phyloP scores from a whole-genome alignment of 2,888 invertebrate species.

The Podotricha telesiphe region DNA sequence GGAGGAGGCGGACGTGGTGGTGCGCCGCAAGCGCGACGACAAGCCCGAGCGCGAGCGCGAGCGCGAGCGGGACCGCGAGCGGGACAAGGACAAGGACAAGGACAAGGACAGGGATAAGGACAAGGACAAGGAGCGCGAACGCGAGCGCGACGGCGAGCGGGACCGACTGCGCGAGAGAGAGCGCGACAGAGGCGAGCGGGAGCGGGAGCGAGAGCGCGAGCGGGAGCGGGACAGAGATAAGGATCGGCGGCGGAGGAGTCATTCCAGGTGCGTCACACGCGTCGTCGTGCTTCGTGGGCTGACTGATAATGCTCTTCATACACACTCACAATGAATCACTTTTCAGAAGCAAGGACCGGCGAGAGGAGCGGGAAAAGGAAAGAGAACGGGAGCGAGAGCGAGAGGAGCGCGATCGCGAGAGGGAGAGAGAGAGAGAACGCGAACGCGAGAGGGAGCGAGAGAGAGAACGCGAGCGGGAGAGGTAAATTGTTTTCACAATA shows the following conservation, averaged over 20 bases:
- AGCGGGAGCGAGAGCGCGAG: constrained; percentile 68
- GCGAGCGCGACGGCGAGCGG: constrained; percentile 56
- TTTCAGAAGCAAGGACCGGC: constrained; percentile 37
- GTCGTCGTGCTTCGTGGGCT: too few relatives aligned
- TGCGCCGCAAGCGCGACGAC: constrained; percentile 75
- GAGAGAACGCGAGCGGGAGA: constrained; percentile 59
- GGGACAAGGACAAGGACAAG: constrained; percentile 70
- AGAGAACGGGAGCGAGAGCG: constrained; percentile 54
- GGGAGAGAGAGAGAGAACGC: constrained; percentile 52
- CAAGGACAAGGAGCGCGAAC: constrained; percentile 60
- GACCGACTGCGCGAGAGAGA: constrained; percentile 70
- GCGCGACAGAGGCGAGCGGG: constrained; percentile 52
- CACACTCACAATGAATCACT: background rate
- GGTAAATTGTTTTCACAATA: constrained; percentile 49
- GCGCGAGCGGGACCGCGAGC: constrained; percentile 55
- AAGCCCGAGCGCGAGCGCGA: constrained; percentile 45
- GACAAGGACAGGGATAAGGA: constrained; percentile 56
- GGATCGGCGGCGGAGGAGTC: constrained; percentile 62
- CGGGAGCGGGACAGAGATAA: constrained; percentile 62
- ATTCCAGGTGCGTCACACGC: background rate
- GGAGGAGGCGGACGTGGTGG: constrained; percentile 87
- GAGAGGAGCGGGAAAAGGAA: constrained; percentile 60
- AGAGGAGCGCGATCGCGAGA: constrained; percentile 73
- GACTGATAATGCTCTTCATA: too few relatives aligned
- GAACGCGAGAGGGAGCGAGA: constrained; percentile 59